Base-by-base conservation (phyloP, 2,888 invertebrate species). In the Crematogaster levior region DNA sequence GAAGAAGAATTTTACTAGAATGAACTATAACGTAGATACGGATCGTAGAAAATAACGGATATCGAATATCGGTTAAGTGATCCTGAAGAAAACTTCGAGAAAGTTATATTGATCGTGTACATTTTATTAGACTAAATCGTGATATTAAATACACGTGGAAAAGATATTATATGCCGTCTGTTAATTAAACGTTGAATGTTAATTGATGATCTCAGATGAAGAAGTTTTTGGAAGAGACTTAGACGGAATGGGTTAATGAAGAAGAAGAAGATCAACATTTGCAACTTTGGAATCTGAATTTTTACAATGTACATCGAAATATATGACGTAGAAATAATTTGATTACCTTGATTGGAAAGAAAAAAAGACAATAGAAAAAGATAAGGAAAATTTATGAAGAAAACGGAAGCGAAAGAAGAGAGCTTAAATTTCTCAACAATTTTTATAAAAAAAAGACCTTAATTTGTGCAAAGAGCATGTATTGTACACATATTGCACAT, bases 271-370 rank as follows among this genome's bases (percentile, higher is more conserved):
- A 77, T 66, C 10, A 37, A 51, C 21, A 48, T 65, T 56, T 37
- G 3, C 24, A 24, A 63, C 46, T 21, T 34, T 60, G 46, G 15
- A 58, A 80, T 61, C 12, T 40, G 21, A 74, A 63, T 21, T 61
- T 74, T 74, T 63, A 48, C 18, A 46, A 30, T 43, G 58, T 58
- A 15, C 30, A 34, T 46, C 60, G 60, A 73, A 3, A 74, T 40
- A 61, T 53, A n/a, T 27, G 46, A 21, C n/a, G 21, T 34, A 72
- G 3, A 24, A 43, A 37, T 74, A 74, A 63, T 63, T 27, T 2
- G 0, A 63, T 3, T 12, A 27, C 15, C 10, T 60, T 43, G 40
- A 51, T 18, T 7, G 27, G 15, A 18, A 37, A 37, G 3, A 65
- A 10, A 9, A 56, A 24, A 48, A 5, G 4, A 15, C 9, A 27